Percentiles rank a stretch among this genome's conserved stretches.
These are phyloP conservation scores for Drosophila gaucha DNA, from an alignment of 2,888 invertebrate genomes.

Conservation along the genomic window DNA sequence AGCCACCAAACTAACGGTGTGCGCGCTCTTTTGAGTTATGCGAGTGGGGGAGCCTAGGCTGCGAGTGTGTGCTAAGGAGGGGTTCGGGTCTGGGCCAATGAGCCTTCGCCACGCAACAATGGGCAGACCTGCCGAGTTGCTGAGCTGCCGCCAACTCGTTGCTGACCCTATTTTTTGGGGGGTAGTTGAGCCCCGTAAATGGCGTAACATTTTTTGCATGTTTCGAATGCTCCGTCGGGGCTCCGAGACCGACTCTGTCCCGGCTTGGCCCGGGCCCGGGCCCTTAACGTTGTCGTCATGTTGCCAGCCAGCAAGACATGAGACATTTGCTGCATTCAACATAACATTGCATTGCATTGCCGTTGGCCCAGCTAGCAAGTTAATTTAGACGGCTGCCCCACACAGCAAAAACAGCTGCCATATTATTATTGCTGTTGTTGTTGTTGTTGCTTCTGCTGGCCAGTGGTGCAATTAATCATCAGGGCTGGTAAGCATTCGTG, in stretches of 20 bases:
- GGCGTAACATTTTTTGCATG: conserved; percentile 79
- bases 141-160: conserved; percentile 13
- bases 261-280: conserved; percentile 30
- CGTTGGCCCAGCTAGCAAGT: conserved; percentile 73
- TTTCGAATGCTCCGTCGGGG: conserved; percentile 43
- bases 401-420: conserved; percentile 67
- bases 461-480: conserved; percentile 71
- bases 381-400: conserved; percentile 74
- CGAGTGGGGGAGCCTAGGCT: conserved; percentile 27
- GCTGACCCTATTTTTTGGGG: conserved; percentile 52
- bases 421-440: conserved; percentile 48
- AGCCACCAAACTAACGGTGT: conserved; percentile 75
- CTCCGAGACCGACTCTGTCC: not conserved
- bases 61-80: not conserved
- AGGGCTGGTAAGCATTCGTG: conserved; percentile 76
- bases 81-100: conserved; percentile 64
- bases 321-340: conserved; percentile 68
- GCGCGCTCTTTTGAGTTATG: conserved; percentile 81
- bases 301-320: conserved; percentile 57
- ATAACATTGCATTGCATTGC: conserved; percentile 45
- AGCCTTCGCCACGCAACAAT: conserved; percentile 77
- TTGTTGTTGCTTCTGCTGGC: conserved; percentile 21
- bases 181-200: conserved; percentile 68
- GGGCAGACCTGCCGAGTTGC: conserved; percentile 42
- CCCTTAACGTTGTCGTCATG: conserved; percentile 76